These are phyloP conservation scores for Plebejus anna DNA, from an alignment of 2,888 invertebrate species.

Conservation along the genomic window DNA sequence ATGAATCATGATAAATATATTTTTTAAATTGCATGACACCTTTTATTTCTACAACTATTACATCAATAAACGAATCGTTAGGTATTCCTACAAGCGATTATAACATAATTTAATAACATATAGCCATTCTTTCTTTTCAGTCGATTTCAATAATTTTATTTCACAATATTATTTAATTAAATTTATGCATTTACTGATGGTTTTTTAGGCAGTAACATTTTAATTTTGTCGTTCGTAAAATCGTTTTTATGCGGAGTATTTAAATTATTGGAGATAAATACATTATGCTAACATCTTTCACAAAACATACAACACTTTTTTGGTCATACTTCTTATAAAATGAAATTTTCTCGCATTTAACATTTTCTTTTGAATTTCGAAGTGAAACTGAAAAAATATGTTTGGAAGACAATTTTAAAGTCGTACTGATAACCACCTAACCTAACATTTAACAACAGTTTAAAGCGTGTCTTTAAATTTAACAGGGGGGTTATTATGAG, in stretches of 20 bases:
- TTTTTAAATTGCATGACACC: neutral
- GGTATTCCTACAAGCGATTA: neutral
- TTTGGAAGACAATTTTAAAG: slow-evolving; percentile 3
- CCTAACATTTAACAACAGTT: neutral
- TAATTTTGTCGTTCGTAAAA: neutral
- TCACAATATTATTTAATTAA: neutral
- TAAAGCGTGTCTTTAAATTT: slow-evolving; percentile 25
- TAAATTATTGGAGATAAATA: too few relatives aligned
- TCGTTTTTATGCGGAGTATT: neutral
- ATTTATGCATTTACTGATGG: neutral
- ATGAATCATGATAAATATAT: neutral
- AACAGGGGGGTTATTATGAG: neutral
- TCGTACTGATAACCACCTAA: neutral
- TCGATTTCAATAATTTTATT: neutral
- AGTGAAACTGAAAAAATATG: neutral
- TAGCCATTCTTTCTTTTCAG: slow-evolving; percentile 2
- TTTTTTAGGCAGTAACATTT: neutral
- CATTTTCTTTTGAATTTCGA: neutral
- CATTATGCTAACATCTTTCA: too few relatives aligned
- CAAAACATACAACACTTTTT: neutral
- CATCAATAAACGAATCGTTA: neutral
- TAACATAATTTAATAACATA: neutral
- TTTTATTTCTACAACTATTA: neutral
- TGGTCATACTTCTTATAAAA: neutral
- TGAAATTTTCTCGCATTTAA: neutral